Base-by-base conservation (phyloP, 2,888 invertebrate species). In the Mesorhabditis sp. region DNA sequence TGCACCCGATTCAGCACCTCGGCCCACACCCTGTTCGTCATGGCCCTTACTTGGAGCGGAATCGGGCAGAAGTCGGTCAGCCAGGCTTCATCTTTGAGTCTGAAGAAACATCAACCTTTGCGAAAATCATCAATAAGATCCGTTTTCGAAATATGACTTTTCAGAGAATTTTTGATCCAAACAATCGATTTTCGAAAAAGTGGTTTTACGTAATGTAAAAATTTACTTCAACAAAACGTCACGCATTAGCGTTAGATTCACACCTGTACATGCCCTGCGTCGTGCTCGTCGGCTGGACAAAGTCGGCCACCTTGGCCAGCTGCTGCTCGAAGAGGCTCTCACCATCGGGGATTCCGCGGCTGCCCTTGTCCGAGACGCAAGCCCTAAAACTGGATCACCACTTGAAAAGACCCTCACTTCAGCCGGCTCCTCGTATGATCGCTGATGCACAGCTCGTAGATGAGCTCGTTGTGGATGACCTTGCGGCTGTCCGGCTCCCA, bases 351-450 rank as follows among this genome's bases (percentile, higher is more conserved):
- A 63, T 67, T 5, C 73, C 75, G 4, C 73, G 72, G 42, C 72
- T 74, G 6, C 80, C 82, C 43, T 80, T 75, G 50, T 79, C 80
- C 0, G 79, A 67, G 5, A 80, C 75, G 5, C 72, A 71, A 5
- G 66, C 70, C 6, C 78, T 50, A n/a, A n/a, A n/a, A n/a, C n/a
- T n/a, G n/a, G n/a, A n/a, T n/a, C n/a, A 50, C 50, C 13, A 50
- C 7, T 10, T 50, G 13, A 50, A 50, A 50, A 50, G 50, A 50
- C 50, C 13, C 6, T 10, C 13, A 50, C 50, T 13, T 50, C 50
- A 50, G 50, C 50, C 13, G 6, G 50, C 50, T 50, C 7, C 6
- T 10, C 50, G 50, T 50, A 13, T 50, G 13, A 50, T 72, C 67
- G 4, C 41, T 67, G 5, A 69, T 45, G 58, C 72, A 69, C 43